Base-by-base conservation (phyloP, 1,140 invertebrate species). In the Belonocnema kinseyi region DNA sequence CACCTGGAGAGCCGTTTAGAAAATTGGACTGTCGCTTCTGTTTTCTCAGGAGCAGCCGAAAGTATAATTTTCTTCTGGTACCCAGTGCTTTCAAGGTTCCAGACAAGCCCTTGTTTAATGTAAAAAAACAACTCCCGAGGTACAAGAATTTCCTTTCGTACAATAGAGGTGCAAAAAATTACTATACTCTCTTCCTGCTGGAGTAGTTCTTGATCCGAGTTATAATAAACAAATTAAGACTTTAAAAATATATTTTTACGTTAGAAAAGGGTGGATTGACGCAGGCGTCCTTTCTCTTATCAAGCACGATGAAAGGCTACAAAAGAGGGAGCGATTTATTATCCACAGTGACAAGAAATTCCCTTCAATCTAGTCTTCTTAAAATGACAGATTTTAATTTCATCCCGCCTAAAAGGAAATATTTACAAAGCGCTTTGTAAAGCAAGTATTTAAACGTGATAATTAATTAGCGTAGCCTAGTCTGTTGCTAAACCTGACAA, bases 1-100 rank as follows among this genome's bases (percentile, higher is more conserved):
- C 79, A 82, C 83, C 85, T 80, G 51, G 85, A 82, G 84, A 81
- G 79, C 80, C 78, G 82, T 83, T 85, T 77, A 84, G 85, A 86
- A 88, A 87, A 89, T 88, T 89, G 86, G 82, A 87, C 85, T 87
- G 85, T 86, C 85, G 83, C 84, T 85, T 83, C 81, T 79, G 79
- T 76, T 77, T 81, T 78, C 81, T 82, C 78, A 81, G 82, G 81
- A 85, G 79, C 80, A 81, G 80, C 77, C 83, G 75, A 85, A 86
- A 85, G 82, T 86, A 85, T 86, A 85, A 86, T 86, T 86, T 86
- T 83, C 85, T 66, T 66, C 40, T 16, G 13, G 6, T 66, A 66
- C 40, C 40, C 21, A 66, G 61, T 33, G 13, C 61, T 66, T 21
- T 17, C 17, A 46, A 46, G 40, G 40, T 46, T 8, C 40, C 40